These are phyloP conservation scores for Agrotis puta DNA, from an alignment of 2,888 invertebrate genomes.

Conservation along the genomic window DNA sequence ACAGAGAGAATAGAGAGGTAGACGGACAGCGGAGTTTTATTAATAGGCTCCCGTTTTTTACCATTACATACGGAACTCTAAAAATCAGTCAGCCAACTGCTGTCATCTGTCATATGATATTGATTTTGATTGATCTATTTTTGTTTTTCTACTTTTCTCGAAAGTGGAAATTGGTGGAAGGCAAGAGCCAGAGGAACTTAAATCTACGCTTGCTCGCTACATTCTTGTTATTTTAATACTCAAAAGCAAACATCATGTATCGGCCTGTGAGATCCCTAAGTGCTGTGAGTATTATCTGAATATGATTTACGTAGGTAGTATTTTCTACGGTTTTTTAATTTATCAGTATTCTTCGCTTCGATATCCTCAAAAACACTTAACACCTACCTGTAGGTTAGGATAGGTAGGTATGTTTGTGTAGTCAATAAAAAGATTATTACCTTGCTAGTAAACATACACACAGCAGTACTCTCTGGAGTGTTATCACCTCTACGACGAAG, in stretches of 20 bases:
- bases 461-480: too few species aligned
- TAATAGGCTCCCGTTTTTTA: too few species aligned
- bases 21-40: too few species aligned
- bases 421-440: neutral
- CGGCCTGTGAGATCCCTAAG: constrained; percentile 51
- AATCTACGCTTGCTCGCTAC: neutral
- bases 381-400: neutral
- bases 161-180: neutral
- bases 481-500: too few species aligned
- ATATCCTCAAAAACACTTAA: neutral
- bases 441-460: neutral
- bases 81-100: neutral
- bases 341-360: neutral
- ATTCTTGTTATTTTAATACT: neutral
- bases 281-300: constrained; percentile 48
- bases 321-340: neutral
- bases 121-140: constrained; percentile 21
- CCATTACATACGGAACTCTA: too few species aligned
- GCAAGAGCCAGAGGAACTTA: neutral
- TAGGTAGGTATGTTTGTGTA: neutral
- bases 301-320: neutral
- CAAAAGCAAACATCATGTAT: constrained; percentile 47
- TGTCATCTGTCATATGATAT: constrained; percentile 4
- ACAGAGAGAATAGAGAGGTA: too few species aligned
- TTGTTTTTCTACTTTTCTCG: constrained; percentile 22